Conservation (phyloP, 2,888 invertebrate species). For the Heliconius charithonia region DNA sequence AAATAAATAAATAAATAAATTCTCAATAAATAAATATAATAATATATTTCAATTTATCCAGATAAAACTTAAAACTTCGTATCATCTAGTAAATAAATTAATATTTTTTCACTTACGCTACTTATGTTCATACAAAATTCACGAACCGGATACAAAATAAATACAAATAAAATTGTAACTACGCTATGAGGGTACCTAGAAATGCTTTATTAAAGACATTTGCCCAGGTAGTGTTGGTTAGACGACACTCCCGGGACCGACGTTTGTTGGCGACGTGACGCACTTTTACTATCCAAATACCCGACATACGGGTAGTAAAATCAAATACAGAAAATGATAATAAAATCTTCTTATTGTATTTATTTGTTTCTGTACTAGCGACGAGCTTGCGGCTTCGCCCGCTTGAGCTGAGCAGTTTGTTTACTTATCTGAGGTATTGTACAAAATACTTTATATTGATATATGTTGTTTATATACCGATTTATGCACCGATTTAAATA, state of each 20-base stretch:
- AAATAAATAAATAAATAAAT: too few species aligned
- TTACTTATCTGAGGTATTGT: too few species aligned
- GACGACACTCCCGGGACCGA: constrained; percentile 10
- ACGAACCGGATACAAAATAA: not conserved
- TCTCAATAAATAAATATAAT: too few species aligned
- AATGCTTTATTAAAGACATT: constrained; percentile 13
- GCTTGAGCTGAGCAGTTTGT: too few species aligned
- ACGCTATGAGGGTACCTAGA: not conserved
- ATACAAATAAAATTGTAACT: constrained; percentile 9
- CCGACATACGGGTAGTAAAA: not conserved
- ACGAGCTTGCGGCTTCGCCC: too few species aligned
- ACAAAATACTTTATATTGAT: too few species aligned
- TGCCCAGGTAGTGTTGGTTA: not conserved
- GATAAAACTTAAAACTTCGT: not conserved
- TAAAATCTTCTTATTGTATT: not conserved
- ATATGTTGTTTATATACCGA: too few species aligned
- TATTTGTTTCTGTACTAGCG: not conserved
- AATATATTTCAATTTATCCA: too few species aligned
- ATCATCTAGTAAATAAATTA: too few species aligned
- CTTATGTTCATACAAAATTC: not conserved
- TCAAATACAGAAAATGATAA: not conserved
- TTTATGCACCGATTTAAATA: too few species aligned
- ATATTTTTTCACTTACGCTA: not conserved
- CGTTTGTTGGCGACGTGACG: constrained; percentile 14
- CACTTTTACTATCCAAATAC: not conserved